phyloP scores from a whole-genome alignment of 2,113 vertebrate genomes.

The Vimba vimba region DNA sequence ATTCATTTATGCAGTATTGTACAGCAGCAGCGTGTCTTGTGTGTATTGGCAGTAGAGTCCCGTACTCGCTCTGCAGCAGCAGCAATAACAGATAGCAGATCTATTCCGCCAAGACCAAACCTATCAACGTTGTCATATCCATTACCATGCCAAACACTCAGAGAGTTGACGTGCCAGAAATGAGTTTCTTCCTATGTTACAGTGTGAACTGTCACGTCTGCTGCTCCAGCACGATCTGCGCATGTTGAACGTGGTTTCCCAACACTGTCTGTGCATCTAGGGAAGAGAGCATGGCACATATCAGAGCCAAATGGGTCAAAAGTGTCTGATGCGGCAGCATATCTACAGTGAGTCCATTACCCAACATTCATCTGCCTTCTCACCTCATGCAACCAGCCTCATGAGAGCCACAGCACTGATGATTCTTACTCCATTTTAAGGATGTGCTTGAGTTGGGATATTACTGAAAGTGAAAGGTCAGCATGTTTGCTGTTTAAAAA shows the following conservation, averaged over 20 bases:
- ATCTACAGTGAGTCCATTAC: slow-evolving; percentile 53
- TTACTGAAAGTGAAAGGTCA: slow-evolving; percentile 25
- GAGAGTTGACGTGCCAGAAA: too few relatives aligned
- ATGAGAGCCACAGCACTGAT: neutral
- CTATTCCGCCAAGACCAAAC: too few relatives aligned
- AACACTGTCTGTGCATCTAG: slow-evolving; percentile 62
- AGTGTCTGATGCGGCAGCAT: slow-evolving; percentile 57
- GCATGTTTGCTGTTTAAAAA: slow-evolving; percentile 9
- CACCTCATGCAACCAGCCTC: slow-evolving; percentile 48
- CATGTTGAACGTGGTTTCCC: slow-evolving; percentile 35
- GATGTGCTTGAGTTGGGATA: neutral
- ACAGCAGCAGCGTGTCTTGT: too few relatives aligned
- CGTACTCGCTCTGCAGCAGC: too few relatives aligned
- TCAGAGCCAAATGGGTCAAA: slow-evolving; percentile 63
- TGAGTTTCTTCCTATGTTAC: neutral
- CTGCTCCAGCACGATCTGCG: slow-evolving; percentile 5
- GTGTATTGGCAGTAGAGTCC: too few relatives aligned
- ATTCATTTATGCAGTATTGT: too few relatives aligned
- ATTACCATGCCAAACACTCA: too few relatives aligned
- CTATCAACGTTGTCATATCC: too few relatives aligned
- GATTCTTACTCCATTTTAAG: slow-evolving; percentile 25
- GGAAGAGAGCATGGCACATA: slow-evolving; percentile 41
- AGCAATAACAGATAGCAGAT: too few relatives aligned
- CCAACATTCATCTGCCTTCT: slow-evolving; percentile 47
- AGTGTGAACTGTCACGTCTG: neutral